phyloP scores from a whole-genome alignment of 64 coral and sea anemone species.

The Montipora sp. region DNA sequence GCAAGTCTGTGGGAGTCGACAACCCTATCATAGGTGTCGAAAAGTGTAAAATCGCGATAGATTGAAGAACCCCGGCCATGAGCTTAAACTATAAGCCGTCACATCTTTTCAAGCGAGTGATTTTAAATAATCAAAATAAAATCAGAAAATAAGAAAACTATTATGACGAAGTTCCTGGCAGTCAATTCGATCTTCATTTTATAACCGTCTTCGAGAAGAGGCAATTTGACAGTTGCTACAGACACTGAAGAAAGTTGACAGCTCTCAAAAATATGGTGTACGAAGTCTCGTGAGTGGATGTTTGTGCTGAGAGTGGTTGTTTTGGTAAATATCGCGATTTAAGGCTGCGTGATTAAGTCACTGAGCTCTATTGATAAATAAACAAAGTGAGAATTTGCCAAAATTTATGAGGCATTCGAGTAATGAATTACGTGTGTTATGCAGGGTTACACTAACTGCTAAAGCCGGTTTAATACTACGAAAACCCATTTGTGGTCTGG shows the following conservation, averaged over 20 bases:
- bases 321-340: not conserved
- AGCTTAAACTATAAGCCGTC: slow-evolving; percentile 7
- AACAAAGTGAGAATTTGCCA: too few species aligned
- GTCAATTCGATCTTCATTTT: not conserved
- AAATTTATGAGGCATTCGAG: too few species aligned
- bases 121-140: slow-evolving; percentile 9
- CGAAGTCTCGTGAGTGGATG: not conserved
- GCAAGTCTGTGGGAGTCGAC: too few species aligned
- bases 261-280: slow-evolving; percentile 4
- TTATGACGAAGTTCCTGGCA: not conserved
- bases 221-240: slow-evolving; percentile 31
- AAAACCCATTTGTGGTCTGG: too few species aligned
- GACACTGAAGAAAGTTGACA: not conserved
- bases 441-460: too few species aligned
- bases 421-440: too few species aligned
- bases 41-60: not conserved
- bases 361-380: not conserved
- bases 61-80: not conserved
- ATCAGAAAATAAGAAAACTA: not conserved
- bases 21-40: too few species aligned
- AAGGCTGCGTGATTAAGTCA: not conserved
- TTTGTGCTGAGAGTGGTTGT: not conserved
- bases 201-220: not conserved
- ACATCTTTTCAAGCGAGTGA: slow-evolving; percentile 3
- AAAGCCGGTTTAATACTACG: too few species aligned